phyloP scores from a whole-genome alignment of 2,113 vertebrate genomes.

The Tamias sibiricus region DNA sequence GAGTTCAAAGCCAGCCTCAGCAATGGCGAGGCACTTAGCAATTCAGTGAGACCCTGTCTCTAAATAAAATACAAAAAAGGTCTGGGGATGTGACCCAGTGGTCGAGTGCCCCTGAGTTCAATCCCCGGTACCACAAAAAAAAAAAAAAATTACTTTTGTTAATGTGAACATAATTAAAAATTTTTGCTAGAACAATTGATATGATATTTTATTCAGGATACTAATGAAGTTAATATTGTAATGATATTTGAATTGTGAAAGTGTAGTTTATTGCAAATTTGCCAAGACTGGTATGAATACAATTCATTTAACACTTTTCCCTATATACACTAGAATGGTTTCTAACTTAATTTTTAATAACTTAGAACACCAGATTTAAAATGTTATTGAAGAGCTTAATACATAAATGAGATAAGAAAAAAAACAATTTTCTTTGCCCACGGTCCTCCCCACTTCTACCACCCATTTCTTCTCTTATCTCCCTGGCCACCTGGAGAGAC shows the following conservation, averaged over 20 bases:
- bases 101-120: no score
- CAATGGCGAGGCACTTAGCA: no score
- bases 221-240: neutral
- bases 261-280: slow-evolving; percentile 9
- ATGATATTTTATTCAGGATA: slow-evolving; percentile 32
- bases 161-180: neutral
- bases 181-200: neutral
- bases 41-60: no score
- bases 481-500: neutral
- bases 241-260: neutral
- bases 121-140: no score
- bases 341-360: neutral
- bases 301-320: neutral
- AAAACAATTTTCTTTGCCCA: neutral
- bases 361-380: neutral
- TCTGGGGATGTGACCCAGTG: no score
- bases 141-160: slow-evolving; percentile 40
- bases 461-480: neutral
- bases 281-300: neutral
- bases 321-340: neutral
- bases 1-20: no score
- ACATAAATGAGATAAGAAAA: neutral
- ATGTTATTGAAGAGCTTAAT: neutral
- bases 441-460: neutral
- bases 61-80: no score